Evolutionary conservation across 2,797 vertebrate species (phyloP).

Genomic region (Mus minutoides): DNA sequence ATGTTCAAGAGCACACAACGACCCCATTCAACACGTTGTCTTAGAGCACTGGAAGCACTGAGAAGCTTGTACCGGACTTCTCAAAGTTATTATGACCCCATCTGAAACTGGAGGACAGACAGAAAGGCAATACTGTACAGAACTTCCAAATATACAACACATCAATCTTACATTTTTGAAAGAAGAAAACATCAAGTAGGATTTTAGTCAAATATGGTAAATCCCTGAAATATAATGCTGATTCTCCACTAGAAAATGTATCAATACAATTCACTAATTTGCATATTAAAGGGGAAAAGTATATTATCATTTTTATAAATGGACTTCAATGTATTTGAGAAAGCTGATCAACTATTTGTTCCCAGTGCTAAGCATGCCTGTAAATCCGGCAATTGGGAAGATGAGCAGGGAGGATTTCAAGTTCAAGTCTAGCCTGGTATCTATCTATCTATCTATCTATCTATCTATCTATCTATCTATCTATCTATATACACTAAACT

Average conservation of each 20-base stretch:
- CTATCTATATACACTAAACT: background rate
- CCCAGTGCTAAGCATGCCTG: background rate
- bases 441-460: no score
- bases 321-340: constrained; percentile 37
- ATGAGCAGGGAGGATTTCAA: background rate
- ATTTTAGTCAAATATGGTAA: constrained; percentile 24
- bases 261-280: constrained; percentile 39
- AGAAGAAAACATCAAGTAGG: background rate
- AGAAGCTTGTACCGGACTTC: constrained; percentile 26
- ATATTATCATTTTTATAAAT: constrained; percentile 48
- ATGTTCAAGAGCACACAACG: constrained; percentile 33
- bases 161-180: constrained; percentile 23
- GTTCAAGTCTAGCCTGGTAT: background rate
- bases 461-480: no score
- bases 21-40: background rate
- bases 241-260: background rate
- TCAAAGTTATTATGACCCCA: background rate
- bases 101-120: constrained; percentile 7
- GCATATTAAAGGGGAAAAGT: constrained; percentile 28
- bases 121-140: background rate
- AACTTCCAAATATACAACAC: constrained; percentile 32
- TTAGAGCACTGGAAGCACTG: constrained; percentile 33
- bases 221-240: constrained; percentile 25
- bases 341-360: background rate
- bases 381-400: background rate